Base-by-base conservation (phyloP, 53 echinoderm and acorn worm genomes). In the Henricia sp. region DNA sequence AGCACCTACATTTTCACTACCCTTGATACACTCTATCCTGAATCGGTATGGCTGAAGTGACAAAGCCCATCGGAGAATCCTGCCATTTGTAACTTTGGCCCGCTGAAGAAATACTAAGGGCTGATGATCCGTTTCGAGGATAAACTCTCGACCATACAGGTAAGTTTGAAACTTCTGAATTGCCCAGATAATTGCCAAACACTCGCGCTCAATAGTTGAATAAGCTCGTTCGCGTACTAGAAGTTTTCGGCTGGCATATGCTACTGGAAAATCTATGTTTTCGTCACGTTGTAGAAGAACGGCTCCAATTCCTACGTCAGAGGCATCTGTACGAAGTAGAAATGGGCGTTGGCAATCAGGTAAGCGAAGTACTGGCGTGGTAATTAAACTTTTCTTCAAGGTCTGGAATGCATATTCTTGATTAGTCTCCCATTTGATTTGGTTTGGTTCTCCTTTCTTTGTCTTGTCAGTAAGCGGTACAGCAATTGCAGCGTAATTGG, bases 381-480 rank as follows among this genome's bases (percentile, higher is more conserved):
- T 32, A 9, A 38, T 21, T 11, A 91, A 52, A 34, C 72, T 68
- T 6, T 19, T 36, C 54, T 88, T 88, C 59, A 91, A 52, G 0
- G 68, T 68, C 35, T 68, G 37, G 50, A 88, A 91, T 4, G 91
- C 88, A 14, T 40, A 38, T 46, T 76, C 83, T 37, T 91, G 84
- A 14, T 32, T 69, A 13, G 77, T 62, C 12, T 41, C 50, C 91
- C 88, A 91, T 3, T 24, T 9, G 14, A 91, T 50, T 37, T 77
- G 53, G 66, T 67, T 91, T 38, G 91, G 91, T 51, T 91, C 54
- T 20, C 83, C 54, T 6, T 40, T 65, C 67, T 74, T 87, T 33
- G 87, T 91, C 87, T 25, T 35, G n/a, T n/a, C n/a, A n/a, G n/a
- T n/a, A n/a, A n/a, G n/a, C n/a, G n/a, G n/a, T n/a, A n/a, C n/a